Evolutionary conservation across 2,113 vertebrate species (phyloP).

Genomic region (Canis aureus): DNA sequence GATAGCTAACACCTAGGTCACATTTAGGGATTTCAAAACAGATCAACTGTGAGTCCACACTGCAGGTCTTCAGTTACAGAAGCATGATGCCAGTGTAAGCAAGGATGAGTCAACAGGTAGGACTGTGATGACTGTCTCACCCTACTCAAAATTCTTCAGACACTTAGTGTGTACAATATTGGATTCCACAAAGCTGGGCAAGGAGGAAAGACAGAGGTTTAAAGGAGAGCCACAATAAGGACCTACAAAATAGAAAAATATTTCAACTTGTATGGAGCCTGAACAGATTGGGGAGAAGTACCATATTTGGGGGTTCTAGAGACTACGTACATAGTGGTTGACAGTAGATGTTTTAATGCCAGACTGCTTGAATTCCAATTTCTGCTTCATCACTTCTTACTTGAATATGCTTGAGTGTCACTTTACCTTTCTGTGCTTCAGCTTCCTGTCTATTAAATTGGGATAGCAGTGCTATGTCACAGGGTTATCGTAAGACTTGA

Average conservation of each 20-base stretch:
- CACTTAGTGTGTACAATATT: neutral
- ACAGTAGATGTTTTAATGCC: neutral
- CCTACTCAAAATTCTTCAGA: neutral
- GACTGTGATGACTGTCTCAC: neutral
- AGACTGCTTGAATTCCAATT: neutral
- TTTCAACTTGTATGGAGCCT: neutral
- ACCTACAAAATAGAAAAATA: neutral
- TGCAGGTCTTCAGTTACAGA: neutral
- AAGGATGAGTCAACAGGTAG: slow-evolving; percentile 1
- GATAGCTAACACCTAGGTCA: neutral
- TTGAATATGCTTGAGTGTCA: neutral
- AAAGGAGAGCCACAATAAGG: neutral
- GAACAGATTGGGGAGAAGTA: neutral
- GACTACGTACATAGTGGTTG: neutral
- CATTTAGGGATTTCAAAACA: neutral
- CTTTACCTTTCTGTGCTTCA: neutral
- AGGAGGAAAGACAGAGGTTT: neutral
- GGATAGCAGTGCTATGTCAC: neutral
- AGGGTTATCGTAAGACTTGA: neutral
- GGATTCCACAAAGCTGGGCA: slow-evolving; percentile 18
- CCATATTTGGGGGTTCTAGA: neutral
- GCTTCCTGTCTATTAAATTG: neutral
- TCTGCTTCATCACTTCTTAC: neutral
- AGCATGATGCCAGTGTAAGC: neutral
- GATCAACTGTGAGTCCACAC: neutral